A percentile compares a stretch with the other conserved stretches of the same genome.
Evolutionary conservation across 1,140 invertebrate species (phyloP).

Genomic region (Caenorhabditis brenneri): DNA sequence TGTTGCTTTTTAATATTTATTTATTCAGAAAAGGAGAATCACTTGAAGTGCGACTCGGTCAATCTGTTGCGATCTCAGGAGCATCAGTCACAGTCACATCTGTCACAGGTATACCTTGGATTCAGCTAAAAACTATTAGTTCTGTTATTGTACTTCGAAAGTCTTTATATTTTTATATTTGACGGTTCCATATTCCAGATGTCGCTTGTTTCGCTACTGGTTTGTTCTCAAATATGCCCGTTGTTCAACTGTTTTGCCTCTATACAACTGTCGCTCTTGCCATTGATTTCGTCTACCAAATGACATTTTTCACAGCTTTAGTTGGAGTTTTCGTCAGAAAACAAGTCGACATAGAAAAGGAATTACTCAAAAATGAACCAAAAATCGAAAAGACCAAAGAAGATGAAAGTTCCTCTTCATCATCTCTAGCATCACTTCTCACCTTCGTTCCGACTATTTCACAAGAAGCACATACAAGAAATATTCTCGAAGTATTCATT

Average conservation of each 20-base stretch:
- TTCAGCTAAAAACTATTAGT: no score
- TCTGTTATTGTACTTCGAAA: no score
- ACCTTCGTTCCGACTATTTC: slow-evolving; percentile 20
- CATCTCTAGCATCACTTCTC: slow-evolving; percentile 5
- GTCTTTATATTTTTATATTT: not conserved
- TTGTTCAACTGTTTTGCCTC: slow-evolving; percentile 66
- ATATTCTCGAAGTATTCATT: slow-evolving; percentile 41
- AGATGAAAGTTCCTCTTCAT: not conserved
- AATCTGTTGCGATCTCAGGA: slow-evolving; percentile 67
- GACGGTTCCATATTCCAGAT: slow-evolving; percentile 54
- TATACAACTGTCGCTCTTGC: slow-evolving; percentile 66
- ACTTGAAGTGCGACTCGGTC: slow-evolving; percentile 60
- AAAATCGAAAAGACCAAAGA: slow-evolving; percentile 40
- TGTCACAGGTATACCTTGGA: slow-evolving; percentile 38
- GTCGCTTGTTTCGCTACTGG: slow-evolving; percentile 69
- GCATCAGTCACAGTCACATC: slow-evolving; percentile 67
- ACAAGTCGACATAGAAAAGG: slow-evolving; percentile 55
- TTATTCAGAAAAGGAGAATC: slow-evolving; percentile 55
- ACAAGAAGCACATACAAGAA: slow-evolving; percentile 12
- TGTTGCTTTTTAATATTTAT: not conserved
- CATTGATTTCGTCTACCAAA: slow-evolving; percentile 67
- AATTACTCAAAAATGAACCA: not conserved
- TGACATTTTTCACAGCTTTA: slow-evolving; percentile 67
- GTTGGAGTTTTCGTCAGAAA: slow-evolving; percentile 60
- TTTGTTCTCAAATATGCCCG: slow-evolving; percentile 66